phyloP scores from a whole-genome alignment of 2,888 invertebrate species.

The Orchestes rusci region DNA sequence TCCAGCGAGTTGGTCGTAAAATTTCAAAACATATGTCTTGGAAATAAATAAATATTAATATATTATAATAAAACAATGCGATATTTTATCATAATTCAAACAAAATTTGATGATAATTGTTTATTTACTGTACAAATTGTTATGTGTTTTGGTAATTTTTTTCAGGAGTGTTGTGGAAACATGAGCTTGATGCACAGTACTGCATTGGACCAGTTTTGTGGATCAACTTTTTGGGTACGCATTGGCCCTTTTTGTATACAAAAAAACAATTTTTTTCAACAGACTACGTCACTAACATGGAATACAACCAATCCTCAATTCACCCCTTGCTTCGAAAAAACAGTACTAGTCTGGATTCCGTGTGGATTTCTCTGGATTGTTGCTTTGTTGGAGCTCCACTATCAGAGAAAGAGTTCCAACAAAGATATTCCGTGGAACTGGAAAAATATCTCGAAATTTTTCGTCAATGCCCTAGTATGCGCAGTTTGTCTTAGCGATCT shows the following conservation, averaged over 20 bases:
- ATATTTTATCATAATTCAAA: too few relatives aligned
- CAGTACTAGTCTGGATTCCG: slow-evolving; percentile 78
- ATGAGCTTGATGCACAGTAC: too few relatives aligned
- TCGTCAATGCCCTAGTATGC: slow-evolving; percentile 54
- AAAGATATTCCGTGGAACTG: slow-evolving; percentile 66
- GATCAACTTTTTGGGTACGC: slow-evolving; percentile 14
- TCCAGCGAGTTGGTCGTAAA: too few relatives aligned
- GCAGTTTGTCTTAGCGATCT: slow-evolving; percentile 55
- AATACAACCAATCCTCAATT: slow-evolving; percentile 68
- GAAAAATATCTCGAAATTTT: slow-evolving; percentile 58
- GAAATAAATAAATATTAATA: too few relatives aligned
- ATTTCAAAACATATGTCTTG: too few relatives aligned
- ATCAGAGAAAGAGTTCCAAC: slow-evolving; percentile 62
- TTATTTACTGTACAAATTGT: too few relatives aligned
- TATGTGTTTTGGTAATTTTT: too few relatives aligned
- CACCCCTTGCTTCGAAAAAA: slow-evolving; percentile 82
- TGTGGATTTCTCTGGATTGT: slow-evolving; percentile 72
- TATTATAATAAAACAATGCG: too few relatives aligned
- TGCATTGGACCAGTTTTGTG: slow-evolving; percentile 13
- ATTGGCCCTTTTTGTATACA: not conserved
- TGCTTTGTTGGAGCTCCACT: slow-evolving; percentile 61
- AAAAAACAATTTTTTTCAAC: slow-evolving; percentile 20
- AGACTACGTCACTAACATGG: slow-evolving; percentile 73
- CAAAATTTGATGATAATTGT: too few relatives aligned
- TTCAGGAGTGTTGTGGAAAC: too few relatives aligned